phyloP scores from a whole-genome alignment of 2,113 vertebrate species.

The Tragelaphus buxtoni region DNA sequence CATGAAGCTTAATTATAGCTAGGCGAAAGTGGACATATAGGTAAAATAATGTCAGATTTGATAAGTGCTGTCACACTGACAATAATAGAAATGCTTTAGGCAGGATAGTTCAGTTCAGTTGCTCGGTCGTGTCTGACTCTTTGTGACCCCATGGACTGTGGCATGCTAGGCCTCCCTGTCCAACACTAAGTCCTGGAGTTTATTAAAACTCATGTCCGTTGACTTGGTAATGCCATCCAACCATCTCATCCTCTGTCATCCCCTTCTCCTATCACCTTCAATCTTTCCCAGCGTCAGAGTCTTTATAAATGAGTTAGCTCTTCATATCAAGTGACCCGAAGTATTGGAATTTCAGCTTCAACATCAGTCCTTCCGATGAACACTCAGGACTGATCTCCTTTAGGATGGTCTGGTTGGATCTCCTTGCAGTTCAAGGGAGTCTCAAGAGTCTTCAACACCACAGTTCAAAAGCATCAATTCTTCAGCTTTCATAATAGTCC shows the following conservation, averaged over 20 bases:
- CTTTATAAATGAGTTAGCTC: not conserved
- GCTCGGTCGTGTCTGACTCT: rapidly evolving
- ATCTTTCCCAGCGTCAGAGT: not conserved
- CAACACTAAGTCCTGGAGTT: not conserved
- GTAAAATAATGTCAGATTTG: not conserved
- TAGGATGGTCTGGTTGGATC: not conserved
- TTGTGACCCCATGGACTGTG: not conserved
- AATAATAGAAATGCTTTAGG: not conserved
- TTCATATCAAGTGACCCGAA: rapidly evolving
- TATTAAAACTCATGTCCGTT: not conserved
- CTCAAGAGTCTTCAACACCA: not conserved
- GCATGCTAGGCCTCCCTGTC: rapidly evolving
- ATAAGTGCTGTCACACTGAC: not conserved
- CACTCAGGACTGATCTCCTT: not conserved
- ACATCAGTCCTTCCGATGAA: not conserved
- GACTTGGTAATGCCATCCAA: rapidly evolving
- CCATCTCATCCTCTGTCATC: not conserved
- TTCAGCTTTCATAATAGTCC: not conserved
- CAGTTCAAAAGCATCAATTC: not conserved
- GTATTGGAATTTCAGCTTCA: not conserved
- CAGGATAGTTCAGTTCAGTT: not conserved
- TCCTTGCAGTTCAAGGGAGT: rapidly evolving
- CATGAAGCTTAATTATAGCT: not conserved
- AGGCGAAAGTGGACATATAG: not conserved
- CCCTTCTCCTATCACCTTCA: not conserved